phyloP scores from a whole-genome alignment of 2,113 vertebrate genomes.

The Pterocles burchelli region DNA sequence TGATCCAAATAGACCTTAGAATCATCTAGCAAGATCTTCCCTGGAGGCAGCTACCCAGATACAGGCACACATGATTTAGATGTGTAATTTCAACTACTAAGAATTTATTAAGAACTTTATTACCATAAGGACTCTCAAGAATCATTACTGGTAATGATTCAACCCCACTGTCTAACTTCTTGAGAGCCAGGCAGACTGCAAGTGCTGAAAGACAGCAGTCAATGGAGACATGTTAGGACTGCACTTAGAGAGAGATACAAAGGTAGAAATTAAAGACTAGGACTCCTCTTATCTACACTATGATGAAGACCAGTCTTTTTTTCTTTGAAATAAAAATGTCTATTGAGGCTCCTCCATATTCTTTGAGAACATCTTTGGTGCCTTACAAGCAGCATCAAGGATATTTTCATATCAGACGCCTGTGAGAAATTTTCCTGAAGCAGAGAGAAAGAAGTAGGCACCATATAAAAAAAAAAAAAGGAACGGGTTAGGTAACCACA shows the following conservation, averaged over 20 bases:
- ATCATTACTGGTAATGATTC: not conserved
- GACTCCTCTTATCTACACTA: not conserved
- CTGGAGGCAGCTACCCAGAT: not conserved
- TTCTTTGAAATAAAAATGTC: not conserved
- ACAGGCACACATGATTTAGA: not conserved
- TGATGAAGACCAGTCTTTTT: not conserved
- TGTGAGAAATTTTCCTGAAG: not conserved
- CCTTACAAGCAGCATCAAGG: not conserved
- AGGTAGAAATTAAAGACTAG: not conserved
- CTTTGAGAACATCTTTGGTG: not conserved
- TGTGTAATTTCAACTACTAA: not conserved
- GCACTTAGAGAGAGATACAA: not conserved
- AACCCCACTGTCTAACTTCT: not conserved
- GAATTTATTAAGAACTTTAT: not conserved
- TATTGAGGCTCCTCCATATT: not conserved
- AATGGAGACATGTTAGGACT: accelerated
- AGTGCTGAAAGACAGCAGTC: not conserved
- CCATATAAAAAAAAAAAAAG: not conserved
- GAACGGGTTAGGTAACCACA: not conserved
- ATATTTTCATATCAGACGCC: not conserved
- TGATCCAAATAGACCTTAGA: not conserved
- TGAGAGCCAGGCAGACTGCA: not conserved
- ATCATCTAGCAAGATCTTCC: not conserved
- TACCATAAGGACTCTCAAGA: not conserved
- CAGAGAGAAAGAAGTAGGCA: not conserved